A percentile compares a stretch with the other conserved stretches of the same genome.
Conservation (phyloP, 2,797 vertebrate species). For the Buceros bicornis region DNA sequence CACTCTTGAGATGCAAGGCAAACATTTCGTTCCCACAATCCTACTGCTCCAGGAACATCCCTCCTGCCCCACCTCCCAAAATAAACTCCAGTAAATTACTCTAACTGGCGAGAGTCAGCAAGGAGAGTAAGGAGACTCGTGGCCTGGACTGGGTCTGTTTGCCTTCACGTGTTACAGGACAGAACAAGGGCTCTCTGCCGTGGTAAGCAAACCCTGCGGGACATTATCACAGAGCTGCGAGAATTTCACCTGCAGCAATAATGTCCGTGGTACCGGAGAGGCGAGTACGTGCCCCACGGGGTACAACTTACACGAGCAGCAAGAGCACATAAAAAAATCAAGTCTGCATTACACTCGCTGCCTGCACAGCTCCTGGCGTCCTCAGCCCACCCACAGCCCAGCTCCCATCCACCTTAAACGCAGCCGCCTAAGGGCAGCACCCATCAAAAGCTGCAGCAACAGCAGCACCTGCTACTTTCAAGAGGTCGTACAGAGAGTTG, state of each 20-base stretch:
- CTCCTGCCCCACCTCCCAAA: background rate
- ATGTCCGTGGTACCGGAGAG: background rate
- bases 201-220: background rate
- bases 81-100: background rate
- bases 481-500: background rate
- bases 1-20: background rate
- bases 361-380: background rate
- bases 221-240: background rate
- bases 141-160: background rate
- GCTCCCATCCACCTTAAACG: background rate
- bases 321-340: background rate
- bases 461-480: background rate
- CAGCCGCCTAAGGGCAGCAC: background rate
- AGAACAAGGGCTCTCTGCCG: background rate
- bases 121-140: background rate
- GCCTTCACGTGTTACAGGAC: background rate
- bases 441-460: background rate
- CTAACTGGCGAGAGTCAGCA: background rate
- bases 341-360: background rate
- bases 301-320: background rate
- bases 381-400: background rate
- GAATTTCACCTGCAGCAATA: background rate
- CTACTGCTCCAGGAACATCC: background rate
- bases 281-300: background rate
- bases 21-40: background rate